Conservation (phyloP, 1,140 invertebrate genomes). For the Eriosoma lanigerum region DNA sequence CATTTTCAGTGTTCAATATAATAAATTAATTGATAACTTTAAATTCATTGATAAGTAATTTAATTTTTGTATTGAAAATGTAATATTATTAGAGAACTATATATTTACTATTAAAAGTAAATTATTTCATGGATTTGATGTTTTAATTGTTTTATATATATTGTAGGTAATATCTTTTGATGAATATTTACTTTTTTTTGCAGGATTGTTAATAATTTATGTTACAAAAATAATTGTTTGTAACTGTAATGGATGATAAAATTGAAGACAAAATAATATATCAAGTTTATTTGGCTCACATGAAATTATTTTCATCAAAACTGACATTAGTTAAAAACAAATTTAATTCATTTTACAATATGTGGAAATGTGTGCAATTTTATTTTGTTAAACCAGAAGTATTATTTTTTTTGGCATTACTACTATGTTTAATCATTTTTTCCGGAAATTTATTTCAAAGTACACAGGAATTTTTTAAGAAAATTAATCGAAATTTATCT, state of each 20-base stretch:
- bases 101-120: no score
- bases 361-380: slow-evolving; percentile 72
- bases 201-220: not conserved
- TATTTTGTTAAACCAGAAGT: slow-evolving; percentile 78
- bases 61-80: no score
- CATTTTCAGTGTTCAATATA: no score
- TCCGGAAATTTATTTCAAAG: slow-evolving; percentile 77
- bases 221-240: not conserved
- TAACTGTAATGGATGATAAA: slow-evolving; percentile 76
- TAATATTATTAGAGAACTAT: no score
- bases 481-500: slow-evolving; percentile 66
- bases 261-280: slow-evolving; percentile 81
- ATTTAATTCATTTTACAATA: slow-evolving; percentile 62
- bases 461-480: slow-evolving; percentile 73
- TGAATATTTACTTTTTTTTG: no score
- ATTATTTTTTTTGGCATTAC: slow-evolving; percentile 66
- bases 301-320: slow-evolving; percentile 79
- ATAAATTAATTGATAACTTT: no score
- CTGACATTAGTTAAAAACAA: slow-evolving; percentile 71
- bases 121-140: no score
- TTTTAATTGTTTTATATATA: no score
- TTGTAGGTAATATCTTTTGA: no score
- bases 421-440: slow-evolving; percentile 72
- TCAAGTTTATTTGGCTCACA: slow-evolving; percentile 78
- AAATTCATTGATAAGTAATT: no score